phyloP scores from a whole-genome alignment of 2,797 vertebrate genomes.

The Acipenser ruthenus region DNA sequence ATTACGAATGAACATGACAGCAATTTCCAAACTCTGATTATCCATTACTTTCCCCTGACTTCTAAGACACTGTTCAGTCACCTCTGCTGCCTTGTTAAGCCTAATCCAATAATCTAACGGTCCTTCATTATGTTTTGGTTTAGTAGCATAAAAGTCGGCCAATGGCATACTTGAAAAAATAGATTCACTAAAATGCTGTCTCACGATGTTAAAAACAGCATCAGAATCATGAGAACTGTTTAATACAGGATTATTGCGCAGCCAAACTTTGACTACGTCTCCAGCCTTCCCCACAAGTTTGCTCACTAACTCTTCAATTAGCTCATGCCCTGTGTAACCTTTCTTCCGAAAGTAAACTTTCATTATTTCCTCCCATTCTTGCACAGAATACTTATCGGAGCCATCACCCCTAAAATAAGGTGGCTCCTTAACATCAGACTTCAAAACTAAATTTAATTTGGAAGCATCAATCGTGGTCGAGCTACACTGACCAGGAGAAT shows the following conservation, averaged over 20 bases:
- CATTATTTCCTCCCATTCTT: no score
- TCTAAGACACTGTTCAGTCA: slow-evolving; percentile 7
- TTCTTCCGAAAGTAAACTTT: no score
- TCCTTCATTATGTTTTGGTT: slow-evolving; percentile 6
- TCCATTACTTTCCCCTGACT: slow-evolving; percentile 13
- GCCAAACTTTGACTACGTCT: neutral
- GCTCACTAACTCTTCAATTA: neutral
- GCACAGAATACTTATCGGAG: no score
- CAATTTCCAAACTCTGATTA: slow-evolving; percentile 12
- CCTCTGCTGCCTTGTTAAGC: slow-evolving; percentile 20
- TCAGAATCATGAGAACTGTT: neutral
- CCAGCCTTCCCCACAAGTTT: slow-evolving; percentile 1
- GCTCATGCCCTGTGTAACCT: neutral
- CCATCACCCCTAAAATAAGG: no score
- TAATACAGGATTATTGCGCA: neutral
- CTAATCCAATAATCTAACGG: slow-evolving; percentile 23
- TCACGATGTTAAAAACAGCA: neutral
- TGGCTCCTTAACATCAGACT: no score
- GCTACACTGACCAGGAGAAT: no score
- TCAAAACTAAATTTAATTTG: no score
- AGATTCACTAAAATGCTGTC: neutral
- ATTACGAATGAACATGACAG: slow-evolving; percentile 20
- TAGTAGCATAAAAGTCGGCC: slow-evolving; percentile 25
- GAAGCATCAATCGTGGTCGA: no score
- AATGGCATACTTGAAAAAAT: slow-evolving; percentile 16